phyloP scores from a whole-genome alignment of 2,113 vertebrate genomes.

The Myotis yumanensis region DNA sequence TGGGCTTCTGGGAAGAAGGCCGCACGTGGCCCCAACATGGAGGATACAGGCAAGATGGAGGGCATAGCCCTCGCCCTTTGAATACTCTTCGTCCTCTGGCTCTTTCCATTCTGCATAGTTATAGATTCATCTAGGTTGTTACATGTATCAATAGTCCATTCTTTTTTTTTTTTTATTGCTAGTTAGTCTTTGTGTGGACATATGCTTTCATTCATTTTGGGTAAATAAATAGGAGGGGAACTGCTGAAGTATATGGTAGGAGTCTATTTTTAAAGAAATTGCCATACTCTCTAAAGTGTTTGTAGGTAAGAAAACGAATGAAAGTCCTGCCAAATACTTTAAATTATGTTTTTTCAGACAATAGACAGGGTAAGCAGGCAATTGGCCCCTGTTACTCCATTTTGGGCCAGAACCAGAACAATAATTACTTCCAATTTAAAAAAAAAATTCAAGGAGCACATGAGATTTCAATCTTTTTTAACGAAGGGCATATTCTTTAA shows the following conservation, averaged over 20 bases:
- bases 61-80: too few relatives aligned
- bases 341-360: background rate
- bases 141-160: background rate
- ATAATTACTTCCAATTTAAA: background rate
- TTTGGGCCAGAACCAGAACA: background rate
- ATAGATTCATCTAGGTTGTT: background rate
- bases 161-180: background rate
- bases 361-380: background rate
- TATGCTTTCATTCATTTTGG: background rate
- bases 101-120: background rate
- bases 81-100: background rate
- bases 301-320: background rate
- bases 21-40: too few relatives aligned
- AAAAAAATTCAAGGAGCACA: background rate
- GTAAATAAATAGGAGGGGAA: background rate
- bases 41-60: too few relatives aligned
- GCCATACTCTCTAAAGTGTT: background rate
- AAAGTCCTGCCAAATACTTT: background rate
- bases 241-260: background rate
- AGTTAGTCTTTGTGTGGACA: background rate
- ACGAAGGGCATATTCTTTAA: background rate
- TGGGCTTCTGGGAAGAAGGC: too few relatives aligned
- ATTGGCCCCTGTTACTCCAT: background rate
- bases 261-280: background rate
- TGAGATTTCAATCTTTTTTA: background rate